Percentiles rank a stretch among this genome's conserved stretches.
Evolutionary conservation across 2,888 invertebrate genomes (phyloP).

Genomic region (Leptopilina drosophilae): DNA sequence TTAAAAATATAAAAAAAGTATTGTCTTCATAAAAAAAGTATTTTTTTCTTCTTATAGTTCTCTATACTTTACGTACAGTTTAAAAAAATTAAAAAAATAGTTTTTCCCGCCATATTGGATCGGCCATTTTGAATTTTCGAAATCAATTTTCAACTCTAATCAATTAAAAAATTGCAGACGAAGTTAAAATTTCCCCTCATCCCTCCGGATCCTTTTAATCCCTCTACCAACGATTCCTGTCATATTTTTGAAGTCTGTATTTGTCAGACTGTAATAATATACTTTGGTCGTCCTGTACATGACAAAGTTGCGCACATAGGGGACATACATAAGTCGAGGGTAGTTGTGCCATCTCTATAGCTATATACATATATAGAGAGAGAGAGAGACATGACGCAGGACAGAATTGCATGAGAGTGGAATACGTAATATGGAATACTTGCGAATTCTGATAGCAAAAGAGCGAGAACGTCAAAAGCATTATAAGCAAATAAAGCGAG

Average conservation of each 20-base stretch:
- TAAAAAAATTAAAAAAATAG: too few relatives aligned
- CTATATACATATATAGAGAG: neutral
- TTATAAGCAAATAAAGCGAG: conserved; percentile 55
- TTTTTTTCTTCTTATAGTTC: too few relatives aligned
- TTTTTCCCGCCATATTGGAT: too few relatives aligned
- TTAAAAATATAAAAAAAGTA: too few relatives aligned
- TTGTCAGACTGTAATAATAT: conserved; percentile 69
- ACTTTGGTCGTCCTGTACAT: conserved; percentile 57
- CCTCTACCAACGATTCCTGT: conserved; percentile 41
- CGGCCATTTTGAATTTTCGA: too few relatives aligned
- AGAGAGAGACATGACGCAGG: conserved; percentile 52
- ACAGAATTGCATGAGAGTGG: conserved; percentile 71
- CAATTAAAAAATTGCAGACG: too few relatives aligned
- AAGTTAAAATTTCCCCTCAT: too few relatives aligned
- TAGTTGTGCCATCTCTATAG: conserved; percentile 61
- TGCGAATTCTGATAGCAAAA: conserved; percentile 52
- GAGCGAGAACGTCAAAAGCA: conserved; percentile 45
- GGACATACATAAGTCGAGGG: conserved; percentile 64
- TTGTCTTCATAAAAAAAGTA: too few relatives aligned
- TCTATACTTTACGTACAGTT: too few relatives aligned
- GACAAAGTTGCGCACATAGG: conserved; percentile 47
- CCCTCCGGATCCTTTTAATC: too few relatives aligned
- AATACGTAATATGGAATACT: conserved; percentile 74
- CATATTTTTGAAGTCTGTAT: conserved; percentile 66
- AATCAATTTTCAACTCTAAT: too few relatives aligned